Percentiles rank a stretch among this genome's conserved stretches.
Evolutionary conservation across 2,113 vertebrate genomes (phyloP).

Genomic region (Charina bottae): DNA sequence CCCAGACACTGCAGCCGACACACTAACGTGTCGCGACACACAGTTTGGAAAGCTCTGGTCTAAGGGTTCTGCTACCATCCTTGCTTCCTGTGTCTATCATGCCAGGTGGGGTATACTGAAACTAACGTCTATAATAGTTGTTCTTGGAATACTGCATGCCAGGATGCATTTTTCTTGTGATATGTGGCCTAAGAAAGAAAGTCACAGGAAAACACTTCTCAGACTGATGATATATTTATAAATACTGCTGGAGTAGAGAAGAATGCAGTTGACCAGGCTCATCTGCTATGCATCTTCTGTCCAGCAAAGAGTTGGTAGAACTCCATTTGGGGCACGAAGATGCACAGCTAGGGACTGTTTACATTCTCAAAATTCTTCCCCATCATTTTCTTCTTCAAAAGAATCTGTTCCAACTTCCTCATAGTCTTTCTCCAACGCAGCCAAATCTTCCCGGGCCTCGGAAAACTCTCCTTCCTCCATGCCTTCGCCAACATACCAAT

Average conservation of each 20-base stretch:
- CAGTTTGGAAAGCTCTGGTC: too few species aligned
- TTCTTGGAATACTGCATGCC: neutral
- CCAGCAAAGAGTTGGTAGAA: neutral
- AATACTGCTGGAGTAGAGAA: neutral
- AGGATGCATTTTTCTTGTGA: neutral
- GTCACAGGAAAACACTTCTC: neutral
- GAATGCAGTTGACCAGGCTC: neutral
- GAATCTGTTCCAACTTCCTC: slow-evolving; percentile 83
- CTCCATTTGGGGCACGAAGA: neutral
- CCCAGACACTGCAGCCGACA: too few species aligned
- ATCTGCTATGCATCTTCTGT: neutral
- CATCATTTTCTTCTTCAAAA: slow-evolving; percentile 78
- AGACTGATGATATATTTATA: neutral
- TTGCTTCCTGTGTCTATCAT: neutral
- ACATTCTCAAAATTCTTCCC: slow-evolving; percentile 71
- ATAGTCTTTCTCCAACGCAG: slow-evolving; percentile 83
- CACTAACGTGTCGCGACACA: too few species aligned
- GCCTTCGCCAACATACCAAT: slow-evolving; percentile 83
- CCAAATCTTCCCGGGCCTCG: slow-evolving; percentile 81
- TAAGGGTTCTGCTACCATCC: neutral
- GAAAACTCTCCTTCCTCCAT: slow-evolving; percentile 84
- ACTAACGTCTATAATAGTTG: neutral
- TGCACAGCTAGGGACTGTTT: slow-evolving; percentile 12
- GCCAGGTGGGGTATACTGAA: neutral
- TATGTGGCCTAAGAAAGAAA: neutral